Evolutionary conservation across 2,113 vertebrate species (phyloP), one percentile per base, ranked within the genome.

Genomic region (Paralichthys olivaceus): DNA sequence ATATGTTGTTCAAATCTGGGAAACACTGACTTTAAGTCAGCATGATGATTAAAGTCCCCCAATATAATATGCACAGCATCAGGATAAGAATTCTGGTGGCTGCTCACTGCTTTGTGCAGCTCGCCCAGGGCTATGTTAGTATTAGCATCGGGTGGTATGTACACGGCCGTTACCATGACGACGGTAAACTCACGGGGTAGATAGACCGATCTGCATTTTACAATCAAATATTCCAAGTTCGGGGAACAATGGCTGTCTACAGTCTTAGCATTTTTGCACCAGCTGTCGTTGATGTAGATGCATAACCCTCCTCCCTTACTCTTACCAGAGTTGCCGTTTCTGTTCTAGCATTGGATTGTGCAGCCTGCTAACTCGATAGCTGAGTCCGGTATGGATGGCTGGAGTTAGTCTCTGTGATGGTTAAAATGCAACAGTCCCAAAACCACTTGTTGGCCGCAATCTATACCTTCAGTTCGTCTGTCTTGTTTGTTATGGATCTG

Each of bases 201-300:
- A 1, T 76, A 60, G 11, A 65, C 1, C 0, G 53, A 59, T 15
- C 60, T 37, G 32, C 67, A 81, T 23, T 71, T 72, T 23, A 62
- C 20, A 23, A 59, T 15, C 0, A 70, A 0, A 28, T 55, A 63
- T 20, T 72, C 62, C 37, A 67, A 0, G 23, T 77, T 47, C 0
- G 28, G 37, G 13, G 29, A 60, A 34, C 47, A 76, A 55, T 62
- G 60, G 2, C 61, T 64, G 3, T 8, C 3, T 1, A 32, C 2
- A 14, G 23, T 61, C 7, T 12, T n/a, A 13, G 59, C 32, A 7
- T 51, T 57, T 0, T 28, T 72, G 8, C 69, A 76, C 47, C 67
- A 76, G 17, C 3, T 72, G 22, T 47, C 63, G 22, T 51, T 22
- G 0, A 60, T 4, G 20, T 28, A 58, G 0, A 64, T 6, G 25